Conservation (phyloP, 2,113 vertebrate species). For the Laticauda laticaudata region DNA sequence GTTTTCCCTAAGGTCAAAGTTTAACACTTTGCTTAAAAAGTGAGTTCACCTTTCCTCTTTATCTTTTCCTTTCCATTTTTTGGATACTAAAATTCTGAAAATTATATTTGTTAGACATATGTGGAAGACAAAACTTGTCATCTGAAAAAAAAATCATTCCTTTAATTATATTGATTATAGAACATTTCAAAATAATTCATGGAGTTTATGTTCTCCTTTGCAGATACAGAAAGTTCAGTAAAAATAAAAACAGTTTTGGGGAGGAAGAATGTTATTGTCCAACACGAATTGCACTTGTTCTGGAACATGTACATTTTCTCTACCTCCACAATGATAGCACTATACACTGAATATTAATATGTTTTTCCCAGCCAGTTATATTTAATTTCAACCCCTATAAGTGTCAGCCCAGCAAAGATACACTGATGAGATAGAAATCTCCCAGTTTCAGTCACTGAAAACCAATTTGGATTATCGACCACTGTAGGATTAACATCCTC, state of each 20-base stretch:
- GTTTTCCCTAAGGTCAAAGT: not conserved
- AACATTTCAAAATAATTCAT: not conserved
- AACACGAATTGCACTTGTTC: fast-evolving
- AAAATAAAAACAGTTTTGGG: not conserved
- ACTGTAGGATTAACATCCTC: not conserved
- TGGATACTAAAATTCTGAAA: not conserved
- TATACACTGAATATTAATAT: not conserved
- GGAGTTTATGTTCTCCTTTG: not conserved
- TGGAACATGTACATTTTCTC: not conserved
- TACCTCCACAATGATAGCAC: not conserved
- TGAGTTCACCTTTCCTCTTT: not conserved
- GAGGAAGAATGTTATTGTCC: not conserved
- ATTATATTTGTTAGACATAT: not conserved
- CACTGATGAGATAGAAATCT: not conserved
- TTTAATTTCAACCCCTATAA: not conserved
- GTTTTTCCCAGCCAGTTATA: not conserved
- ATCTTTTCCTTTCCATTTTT: not conserved
- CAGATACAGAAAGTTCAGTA: slow-evolving; percentile 11
- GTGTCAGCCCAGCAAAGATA: not conserved
- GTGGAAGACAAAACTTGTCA: not conserved
- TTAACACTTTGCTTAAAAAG: not conserved
- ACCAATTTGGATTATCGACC: not conserved
- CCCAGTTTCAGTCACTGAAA: not conserved
- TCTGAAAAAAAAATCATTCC: not conserved
- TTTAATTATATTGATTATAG: not conserved